Percentiles rank a stretch among this genome's conserved stretches.
Evolutionary conservation across 2,797 vertebrate genomes (phyloP).

Genomic region (Poeciliopsis presidionis): DNA sequence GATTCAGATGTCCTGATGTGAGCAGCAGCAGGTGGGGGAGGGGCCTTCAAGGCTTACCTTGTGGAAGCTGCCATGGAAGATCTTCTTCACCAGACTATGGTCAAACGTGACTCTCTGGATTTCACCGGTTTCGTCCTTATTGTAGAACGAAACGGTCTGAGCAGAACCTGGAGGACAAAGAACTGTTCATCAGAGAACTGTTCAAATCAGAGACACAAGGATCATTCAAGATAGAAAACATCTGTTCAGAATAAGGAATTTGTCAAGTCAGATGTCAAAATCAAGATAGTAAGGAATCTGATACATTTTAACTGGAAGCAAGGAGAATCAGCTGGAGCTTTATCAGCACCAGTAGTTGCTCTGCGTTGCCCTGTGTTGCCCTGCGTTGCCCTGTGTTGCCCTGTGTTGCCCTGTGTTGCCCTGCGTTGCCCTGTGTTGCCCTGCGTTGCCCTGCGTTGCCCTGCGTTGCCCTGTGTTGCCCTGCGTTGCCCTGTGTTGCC

Average conservation of each 20-base stretch:
- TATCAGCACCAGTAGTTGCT: too few species aligned
- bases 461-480: too few species aligned
- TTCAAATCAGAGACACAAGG: not conserved
- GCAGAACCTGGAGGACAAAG: slow-evolving; percentile 79
- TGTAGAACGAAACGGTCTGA: slow-evolving; percentile 94
- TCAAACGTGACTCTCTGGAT: slow-evolving; percentile 90
- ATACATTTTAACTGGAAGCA: too few species aligned
- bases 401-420: too few species aligned
- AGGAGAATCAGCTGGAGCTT: too few species aligned
- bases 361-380: too few species aligned
- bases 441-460: too few species aligned
- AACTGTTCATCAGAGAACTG: not conserved
- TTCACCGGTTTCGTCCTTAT: slow-evolving; percentile 90
- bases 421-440: too few species aligned
- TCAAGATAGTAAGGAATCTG: not conserved
- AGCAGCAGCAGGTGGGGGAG: not conserved
- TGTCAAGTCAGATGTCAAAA: not conserved
- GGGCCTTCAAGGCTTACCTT: slow-evolving; percentile 84
- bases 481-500: too few species aligned
- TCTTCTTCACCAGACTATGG: slow-evolving; percentile 85
- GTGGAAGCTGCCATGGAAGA: slow-evolving; percentile 99
- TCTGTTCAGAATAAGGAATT: not conserved
- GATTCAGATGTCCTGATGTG: too few species aligned
- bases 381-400: too few species aligned
- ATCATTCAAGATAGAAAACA: too few species aligned